phyloP scores from a whole-genome alignment of 92 coral and sea anemone genomes.

The Epizoanthus rinbou region DNA sequence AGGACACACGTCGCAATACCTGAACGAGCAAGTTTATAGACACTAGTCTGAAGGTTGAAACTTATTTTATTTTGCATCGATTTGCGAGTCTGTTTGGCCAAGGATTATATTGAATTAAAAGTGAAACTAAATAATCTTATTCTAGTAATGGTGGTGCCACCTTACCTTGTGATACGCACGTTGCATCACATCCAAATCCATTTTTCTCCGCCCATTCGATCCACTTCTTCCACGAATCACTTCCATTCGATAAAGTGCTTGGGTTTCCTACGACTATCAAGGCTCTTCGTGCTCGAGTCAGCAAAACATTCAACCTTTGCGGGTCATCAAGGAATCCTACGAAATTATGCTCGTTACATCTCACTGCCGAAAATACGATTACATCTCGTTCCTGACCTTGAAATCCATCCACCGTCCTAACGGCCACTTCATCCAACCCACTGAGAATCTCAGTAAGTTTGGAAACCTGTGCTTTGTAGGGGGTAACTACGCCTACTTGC shows the following conservation, averaged over 20 bases:
- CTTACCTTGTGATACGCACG: not conserved
- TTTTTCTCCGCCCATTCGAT: slow-evolving; percentile 50
- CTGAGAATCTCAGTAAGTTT: slow-evolving; percentile 43
- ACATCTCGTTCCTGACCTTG: slow-evolving; percentile 90
- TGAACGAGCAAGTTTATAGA: no score
- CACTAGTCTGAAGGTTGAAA: no score
- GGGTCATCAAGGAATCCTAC: slow-evolving; percentile 79
- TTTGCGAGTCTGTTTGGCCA: no score
- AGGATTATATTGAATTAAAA: no score
- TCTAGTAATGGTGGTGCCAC: not conserved
- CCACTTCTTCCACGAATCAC: slow-evolving; percentile 71
- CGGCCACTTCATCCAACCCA: slow-evolving; percentile 47
- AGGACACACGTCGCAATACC: no score
- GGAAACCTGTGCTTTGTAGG: slow-evolving; percentile 70
- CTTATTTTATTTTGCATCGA: no score
- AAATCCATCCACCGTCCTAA: slow-evolving; percentile 85
- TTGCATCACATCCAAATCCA: slow-evolving; percentile 39
- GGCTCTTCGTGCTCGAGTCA: slow-evolving; percentile 86
- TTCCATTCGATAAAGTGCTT: slow-evolving; percentile 55
- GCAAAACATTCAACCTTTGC: slow-evolving; percentile 71
- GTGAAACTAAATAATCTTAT: no score
- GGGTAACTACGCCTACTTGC: slow-evolving; percentile 70
- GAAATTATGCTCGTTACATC: slow-evolving; percentile 73
- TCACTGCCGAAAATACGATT: slow-evolving; percentile 83
- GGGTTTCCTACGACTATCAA: slow-evolving; percentile 72